Base-by-base conservation (phyloP, 2,113 vertebrate species). In the Scomber scombrus region DNA sequence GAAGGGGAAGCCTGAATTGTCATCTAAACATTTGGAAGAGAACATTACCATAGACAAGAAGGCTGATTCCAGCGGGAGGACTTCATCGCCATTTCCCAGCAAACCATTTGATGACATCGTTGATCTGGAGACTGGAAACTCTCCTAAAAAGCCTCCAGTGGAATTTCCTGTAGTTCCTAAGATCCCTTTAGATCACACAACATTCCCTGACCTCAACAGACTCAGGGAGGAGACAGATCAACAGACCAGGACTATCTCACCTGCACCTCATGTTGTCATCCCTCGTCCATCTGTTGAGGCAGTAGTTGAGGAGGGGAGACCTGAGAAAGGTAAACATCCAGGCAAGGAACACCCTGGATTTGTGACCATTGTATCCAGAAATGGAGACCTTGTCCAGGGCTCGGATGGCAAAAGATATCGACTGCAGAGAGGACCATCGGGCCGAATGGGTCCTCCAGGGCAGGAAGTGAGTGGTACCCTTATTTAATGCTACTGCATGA, bases 21-120 rank as follows among this genome's bases (percentile, higher is more conserved):
- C 78, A 46, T 92, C 93, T 0, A 91, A 95, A 54, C 64, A 55
- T 16, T 6, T 47, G 3, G 90, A 96, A 31, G 95, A 97, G 71
- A 97, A 97, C 2, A 23, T 95, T 73, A 97, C 96, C 57, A 94
- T 65, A 0, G 93, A 95, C 49, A 97, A 97, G 80, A 89, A 78
- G 3, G 73, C 79, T 0, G 70, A 71, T 1, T 2, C 1, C 0
- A 62, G 66, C 3, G 47, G 51, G 0, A 71, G n/a, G 65, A 74
- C 1, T 45, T 64, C 81, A 4, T 58, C 62, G 0, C 58, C 4
- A 0, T 90, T 91, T 57, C 84, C 92, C 0, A 4, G 88, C 71
- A 96, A 96, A 82, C 94, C 94, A 0, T 55, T 69, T 0, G 58
- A 79, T 68, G 86, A 90, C 76, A n/a, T 95, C 29, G 88, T 92